Evolutionary conservation across 1,140 invertebrate species (phyloP), one percentile per base, ranked within the genome.

Genomic region (Magallana angulata): DNA sequence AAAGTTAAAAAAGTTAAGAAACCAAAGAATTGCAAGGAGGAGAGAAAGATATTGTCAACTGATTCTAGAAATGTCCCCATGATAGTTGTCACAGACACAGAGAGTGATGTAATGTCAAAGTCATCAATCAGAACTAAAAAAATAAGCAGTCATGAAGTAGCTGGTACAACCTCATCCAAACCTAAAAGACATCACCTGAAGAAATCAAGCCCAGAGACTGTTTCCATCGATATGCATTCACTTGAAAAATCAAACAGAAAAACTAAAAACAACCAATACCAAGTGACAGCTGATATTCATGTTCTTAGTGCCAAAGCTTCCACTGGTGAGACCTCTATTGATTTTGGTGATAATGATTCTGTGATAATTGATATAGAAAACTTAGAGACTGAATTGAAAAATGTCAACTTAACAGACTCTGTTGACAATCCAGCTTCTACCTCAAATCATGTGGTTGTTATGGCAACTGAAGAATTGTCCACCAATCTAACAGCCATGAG

Each of bases 361-460:
- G 87, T 85, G 57, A 83, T 89, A n/a, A 87, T 89, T 71, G 88
- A 89, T 48, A 57, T 89, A 24, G 88, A 89, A 64, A 71, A 87
- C 36, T 71, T 87, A 71, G 85, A 82, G 30, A 16, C 57, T 36
- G 82, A 84, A 14, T 58, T 84, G n/a, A 59, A n/a, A 7, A 62
- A 62, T 62, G 57, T 57, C 12, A 56, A 82, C 12, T 57, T 58
- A 82, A 18, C 24, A 0, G 58, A 58, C 7, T 57, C 18, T 9
- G n/a, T 57, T 14, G 56, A 82, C 16, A n/a, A 82, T 8, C 57
- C 81, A 9, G 36, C 8, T n/a, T 30, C 24, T 64, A 64, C 60
- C 60, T 64, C 60, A 30, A 82, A 56, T 56, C n/a, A 57, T 57
- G 48, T 82, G 56, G 16, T 82, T 57, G n/a, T 8, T 14, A 82